A percentile compares a stretch with the other conserved stretches of the same genome.
Conservation (phyloP, 2,888 invertebrate species). For the Ophion ellenae region DNA sequence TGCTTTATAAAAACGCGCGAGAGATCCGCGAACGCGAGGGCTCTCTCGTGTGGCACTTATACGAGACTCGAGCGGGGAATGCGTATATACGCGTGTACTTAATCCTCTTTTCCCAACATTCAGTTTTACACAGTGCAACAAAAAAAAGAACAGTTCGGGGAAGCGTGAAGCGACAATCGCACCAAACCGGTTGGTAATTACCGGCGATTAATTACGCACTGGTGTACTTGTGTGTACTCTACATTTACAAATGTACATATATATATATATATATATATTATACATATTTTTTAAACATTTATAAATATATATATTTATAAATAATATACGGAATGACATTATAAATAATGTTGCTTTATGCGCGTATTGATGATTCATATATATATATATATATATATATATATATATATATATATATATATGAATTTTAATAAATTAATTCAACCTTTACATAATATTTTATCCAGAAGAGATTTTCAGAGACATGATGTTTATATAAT, state of each 20-base stretch:
- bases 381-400: too few species aligned
- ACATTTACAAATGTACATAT: conserved; percentile 3
- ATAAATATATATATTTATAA: too few species aligned
- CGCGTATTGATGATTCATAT: not conserved
- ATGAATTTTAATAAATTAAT: too few species aligned
- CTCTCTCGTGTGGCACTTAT: conserved; percentile 42
- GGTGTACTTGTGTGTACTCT: conserved; percentile 24
- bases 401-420: too few species aligned
- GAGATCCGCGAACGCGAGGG: conserved; percentile 43
- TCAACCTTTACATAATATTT: too few species aligned
- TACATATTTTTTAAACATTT: too few species aligned
- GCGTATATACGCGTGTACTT: not conserved
- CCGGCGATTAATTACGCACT: conserved; percentile 66
- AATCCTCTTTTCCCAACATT: conserved; percentile 31
- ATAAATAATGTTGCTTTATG: too few species aligned
- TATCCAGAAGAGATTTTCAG: too few species aligned
- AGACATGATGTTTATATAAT: too few species aligned
- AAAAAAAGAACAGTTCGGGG: conserved; percentile 52
- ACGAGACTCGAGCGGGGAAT: conserved; percentile 12
- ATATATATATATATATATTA: not conserved
- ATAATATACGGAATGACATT: too few species aligned
- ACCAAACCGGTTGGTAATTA: conserved; percentile 65
- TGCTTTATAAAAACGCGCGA: conserved; percentile 70
- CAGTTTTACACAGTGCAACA: conserved; percentile 26
- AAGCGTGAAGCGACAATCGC: conserved; percentile 64